Percentiles rank a stretch among this genome's conserved stretches.
Evolutionary conservation across 2,797 vertebrate species (phyloP).

Genomic region (Neosilurus mollespiculum): DNA sequence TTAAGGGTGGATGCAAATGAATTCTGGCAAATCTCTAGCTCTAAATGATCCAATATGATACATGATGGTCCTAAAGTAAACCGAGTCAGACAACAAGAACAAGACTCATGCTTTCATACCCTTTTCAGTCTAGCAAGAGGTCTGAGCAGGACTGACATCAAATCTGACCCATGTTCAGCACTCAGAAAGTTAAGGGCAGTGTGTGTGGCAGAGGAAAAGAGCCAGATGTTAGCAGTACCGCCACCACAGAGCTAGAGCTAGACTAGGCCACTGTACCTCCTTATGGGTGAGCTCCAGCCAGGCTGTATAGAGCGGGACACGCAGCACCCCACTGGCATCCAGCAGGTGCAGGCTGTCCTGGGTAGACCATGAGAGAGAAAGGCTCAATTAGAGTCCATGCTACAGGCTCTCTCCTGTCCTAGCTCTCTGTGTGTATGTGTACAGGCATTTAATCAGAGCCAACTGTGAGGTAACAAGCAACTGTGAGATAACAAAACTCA

Average conservation of each 20-base stretch:
- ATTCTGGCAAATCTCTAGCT: background rate
- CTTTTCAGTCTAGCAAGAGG: background rate
- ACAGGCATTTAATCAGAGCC: background rate
- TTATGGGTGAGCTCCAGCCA: constrained; percentile 82
- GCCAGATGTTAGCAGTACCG: constrained; percentile 54
- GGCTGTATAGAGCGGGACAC: constrained; percentile 78
- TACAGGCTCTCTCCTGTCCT: constrained; percentile 40
- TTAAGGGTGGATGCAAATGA: background rate
- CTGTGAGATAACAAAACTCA: too few species aligned
- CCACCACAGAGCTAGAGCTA: constrained; percentile 69
- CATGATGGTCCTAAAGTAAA: background rate
- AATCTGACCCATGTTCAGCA: constrained; percentile 21
- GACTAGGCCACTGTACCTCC: constrained; percentile 73
- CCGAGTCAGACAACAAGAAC: background rate
- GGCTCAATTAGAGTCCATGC: constrained; percentile 70
- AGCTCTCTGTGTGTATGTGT: background rate
- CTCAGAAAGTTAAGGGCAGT: constrained; percentile 3
- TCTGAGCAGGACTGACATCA: background rate
- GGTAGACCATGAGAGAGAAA: constrained; percentile 77
- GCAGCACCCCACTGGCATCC: constrained; percentile 78
- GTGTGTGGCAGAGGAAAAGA: constrained; percentile 38
- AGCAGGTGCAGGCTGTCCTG: constrained; percentile 81
- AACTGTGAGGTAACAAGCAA: background rate
- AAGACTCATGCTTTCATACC: constrained; percentile 2
- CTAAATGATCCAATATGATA: background rate